Percentiles rank a stretch among this genome's conserved stretches.
These are phyloP conservation scores for Cavia aperea DNA, from an alignment of 2,113 vertebrate species.

Conservation along the genomic window DNA sequence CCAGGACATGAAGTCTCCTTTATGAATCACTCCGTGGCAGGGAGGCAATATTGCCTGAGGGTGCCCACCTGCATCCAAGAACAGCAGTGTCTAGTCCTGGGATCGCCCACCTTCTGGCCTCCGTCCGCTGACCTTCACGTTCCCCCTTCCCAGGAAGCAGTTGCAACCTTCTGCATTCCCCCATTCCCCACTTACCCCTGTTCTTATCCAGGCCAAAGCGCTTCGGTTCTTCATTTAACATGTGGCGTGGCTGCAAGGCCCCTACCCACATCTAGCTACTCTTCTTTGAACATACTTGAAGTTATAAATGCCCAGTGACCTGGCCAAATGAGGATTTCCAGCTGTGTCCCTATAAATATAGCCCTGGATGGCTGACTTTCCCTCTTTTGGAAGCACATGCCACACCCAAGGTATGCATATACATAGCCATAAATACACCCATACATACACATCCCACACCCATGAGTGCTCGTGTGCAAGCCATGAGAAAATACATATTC, in stretches of 20 bases:
- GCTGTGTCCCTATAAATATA: constrained; percentile 56
- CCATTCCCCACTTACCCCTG: neutral
- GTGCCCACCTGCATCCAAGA: neutral
- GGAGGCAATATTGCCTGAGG: neutral
- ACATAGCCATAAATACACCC: constrained; percentile 18
- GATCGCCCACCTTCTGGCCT: neutral
- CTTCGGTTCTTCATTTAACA: constrained; percentile 26
- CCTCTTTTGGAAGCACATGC: constrained; percentile 33
- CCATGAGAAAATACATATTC: neutral
- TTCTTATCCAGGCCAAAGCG: constrained; percentile 18
- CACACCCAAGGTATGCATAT: constrained; percentile 6
- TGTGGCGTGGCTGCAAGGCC: constrained; percentile 3
- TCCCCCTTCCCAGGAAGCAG: neutral
- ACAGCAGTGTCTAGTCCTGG: neutral
- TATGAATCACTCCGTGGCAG: neutral
- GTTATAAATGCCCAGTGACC: constrained; percentile 42
- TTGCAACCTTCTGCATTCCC: neutral
- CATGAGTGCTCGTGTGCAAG: neutral
- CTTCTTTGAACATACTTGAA: constrained; percentile 44
- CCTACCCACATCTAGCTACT: constrained; percentile 32
- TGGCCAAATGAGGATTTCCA: constrained; percentile 55
- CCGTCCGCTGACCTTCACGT: neutral
- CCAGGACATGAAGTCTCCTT: neutral
- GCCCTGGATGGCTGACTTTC: constrained; percentile 25
- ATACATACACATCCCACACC: neutral